Evolutionary conservation across 2,113 vertebrate species (phyloP), one percentile per base, ranked within the genome.

Genomic region (Neoarius graeffei): DNA sequence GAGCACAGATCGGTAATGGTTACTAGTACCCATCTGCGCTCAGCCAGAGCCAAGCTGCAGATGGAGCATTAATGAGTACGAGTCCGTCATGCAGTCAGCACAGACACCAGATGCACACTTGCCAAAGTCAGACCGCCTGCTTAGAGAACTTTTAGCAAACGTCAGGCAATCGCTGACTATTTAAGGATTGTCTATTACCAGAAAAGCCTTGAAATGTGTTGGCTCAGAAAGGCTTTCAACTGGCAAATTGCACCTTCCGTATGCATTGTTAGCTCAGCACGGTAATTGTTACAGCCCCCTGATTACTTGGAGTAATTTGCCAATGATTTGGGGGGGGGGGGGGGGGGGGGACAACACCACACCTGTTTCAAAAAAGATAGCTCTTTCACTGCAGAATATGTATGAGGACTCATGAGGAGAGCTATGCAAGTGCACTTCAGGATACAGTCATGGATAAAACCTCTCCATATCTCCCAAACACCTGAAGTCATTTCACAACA

Each of bases 181-280:
- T 92, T 91, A 88, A 93, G 90, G 91, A 91, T 90, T 89, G 92
- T 91, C 91, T 92, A 93, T 94, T 90, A 92, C 84, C 77, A 76
- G 90, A 92, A 8, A 30, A 30, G 87, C 90, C 88, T 93, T 92
- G 84, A 85, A 86, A 74, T 54, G 85, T 84, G 85, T 76, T 42
- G 66, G 57, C 86, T 89, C 88, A 89, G 85, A 83, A 91, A 92
- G 84, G 88, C 93, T 93, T 94, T 94, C 92, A 93, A 92, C 90
- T 89, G 90, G 91, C 85, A 94, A 95, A 94, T 94, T 94, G 91
- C 92, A 93, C 92, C 93, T 93, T 94, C 93, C 90, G 89, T 87
- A 92, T 87, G 92, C 92, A 90, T 92, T 91, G 90, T 93, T 94
- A 92, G 92, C 91, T 91, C 91, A 87, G 92, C 89, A 91, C 88